Evolutionary conservation across 2,888 invertebrate genomes (phyloP).

Genomic region (Zaprionus bogoriensis): DNA sequence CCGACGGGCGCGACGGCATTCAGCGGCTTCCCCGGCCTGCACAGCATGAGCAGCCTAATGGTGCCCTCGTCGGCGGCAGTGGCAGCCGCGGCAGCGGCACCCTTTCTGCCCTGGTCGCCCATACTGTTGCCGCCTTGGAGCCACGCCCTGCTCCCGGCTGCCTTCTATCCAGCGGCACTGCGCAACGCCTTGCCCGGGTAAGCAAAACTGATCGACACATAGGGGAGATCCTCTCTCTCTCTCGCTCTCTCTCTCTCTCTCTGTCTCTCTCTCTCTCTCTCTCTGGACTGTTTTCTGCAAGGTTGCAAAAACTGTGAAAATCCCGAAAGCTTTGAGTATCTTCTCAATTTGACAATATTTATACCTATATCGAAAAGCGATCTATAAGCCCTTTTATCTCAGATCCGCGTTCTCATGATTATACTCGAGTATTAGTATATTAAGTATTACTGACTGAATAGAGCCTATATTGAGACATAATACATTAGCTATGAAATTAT

Average conservation of each 20-base stretch:
- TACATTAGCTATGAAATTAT: too few species aligned
- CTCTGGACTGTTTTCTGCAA: not conserved
- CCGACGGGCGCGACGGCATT: constrained; percentile 81
- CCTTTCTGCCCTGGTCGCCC: constrained; percentile 90
- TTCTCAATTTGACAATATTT: not conserved
- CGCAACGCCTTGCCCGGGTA: constrained; percentile 90
- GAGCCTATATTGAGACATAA: too few species aligned
- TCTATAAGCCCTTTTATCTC: too few species aligned
- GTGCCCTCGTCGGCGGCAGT: constrained; percentile 83
- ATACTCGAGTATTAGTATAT: too few species aligned
- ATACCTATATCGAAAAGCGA: too few species aligned
- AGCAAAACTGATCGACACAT: constrained; percentile 72
- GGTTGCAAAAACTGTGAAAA: not conserved
- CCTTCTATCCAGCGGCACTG: constrained; percentile 88
- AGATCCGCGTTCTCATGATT: too few species aligned
- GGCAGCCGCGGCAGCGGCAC: constrained; percentile 86
- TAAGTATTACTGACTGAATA: too few species aligned
- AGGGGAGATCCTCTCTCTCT: not conserved
- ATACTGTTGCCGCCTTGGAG: constrained; percentile 89
- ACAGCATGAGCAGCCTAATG: constrained; percentile 82
- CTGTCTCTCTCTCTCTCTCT: not conserved
- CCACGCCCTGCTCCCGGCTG: constrained; percentile 87
- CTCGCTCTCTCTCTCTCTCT: not conserved
- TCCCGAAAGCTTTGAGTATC: not conserved
- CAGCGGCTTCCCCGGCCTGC: constrained; percentile 77